These are phyloP conservation scores for Thecophora atra DNA, from an alignment of 2,888 invertebrate species.

Conservation along the genomic window DNA sequence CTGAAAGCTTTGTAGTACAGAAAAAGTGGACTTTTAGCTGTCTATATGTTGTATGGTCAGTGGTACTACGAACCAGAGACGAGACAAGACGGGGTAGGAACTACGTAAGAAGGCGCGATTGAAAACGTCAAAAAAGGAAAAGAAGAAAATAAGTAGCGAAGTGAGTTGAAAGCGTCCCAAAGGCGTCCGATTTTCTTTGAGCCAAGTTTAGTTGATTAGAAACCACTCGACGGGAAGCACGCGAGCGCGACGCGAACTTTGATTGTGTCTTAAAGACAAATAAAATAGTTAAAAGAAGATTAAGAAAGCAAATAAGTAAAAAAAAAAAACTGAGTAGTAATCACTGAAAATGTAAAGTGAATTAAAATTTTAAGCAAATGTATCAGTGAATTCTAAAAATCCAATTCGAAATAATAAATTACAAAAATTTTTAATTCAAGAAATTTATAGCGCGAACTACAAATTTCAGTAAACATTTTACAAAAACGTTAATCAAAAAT, in stretches of 20 bases:
- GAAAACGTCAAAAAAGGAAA: not conserved
- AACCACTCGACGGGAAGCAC: slow-evolving; percentile 28
- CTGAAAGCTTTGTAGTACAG: no score
- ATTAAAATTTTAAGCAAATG: no score
- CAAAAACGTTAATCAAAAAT: no score
- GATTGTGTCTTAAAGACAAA: not conserved
- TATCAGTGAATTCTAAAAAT: no score
- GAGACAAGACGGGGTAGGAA: not conserved
- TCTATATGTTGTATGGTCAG: no score
- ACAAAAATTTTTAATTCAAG: no score
- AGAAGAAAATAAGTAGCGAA: not conserved
- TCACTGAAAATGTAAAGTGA: no score
- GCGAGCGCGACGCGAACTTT: slow-evolving; percentile 8
- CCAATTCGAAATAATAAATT: no score
- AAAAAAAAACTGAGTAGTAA: not conserved
- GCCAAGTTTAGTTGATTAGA: slow-evolving; percentile 41
- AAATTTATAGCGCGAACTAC: no score
- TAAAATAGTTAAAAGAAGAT: not conserved
- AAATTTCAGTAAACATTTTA: no score
- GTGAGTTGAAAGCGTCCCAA: slow-evolving; percentile 7
- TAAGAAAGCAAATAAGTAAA: no score
- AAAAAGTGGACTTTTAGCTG: no score
- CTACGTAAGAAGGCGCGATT: not conserved
- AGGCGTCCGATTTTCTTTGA: slow-evolving; percentile 20
- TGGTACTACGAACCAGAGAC: not conserved